These are phyloP conservation scores for Macaria notata DNA, from an alignment of 2,888 invertebrate genomes.

Conservation along the genomic window DNA sequence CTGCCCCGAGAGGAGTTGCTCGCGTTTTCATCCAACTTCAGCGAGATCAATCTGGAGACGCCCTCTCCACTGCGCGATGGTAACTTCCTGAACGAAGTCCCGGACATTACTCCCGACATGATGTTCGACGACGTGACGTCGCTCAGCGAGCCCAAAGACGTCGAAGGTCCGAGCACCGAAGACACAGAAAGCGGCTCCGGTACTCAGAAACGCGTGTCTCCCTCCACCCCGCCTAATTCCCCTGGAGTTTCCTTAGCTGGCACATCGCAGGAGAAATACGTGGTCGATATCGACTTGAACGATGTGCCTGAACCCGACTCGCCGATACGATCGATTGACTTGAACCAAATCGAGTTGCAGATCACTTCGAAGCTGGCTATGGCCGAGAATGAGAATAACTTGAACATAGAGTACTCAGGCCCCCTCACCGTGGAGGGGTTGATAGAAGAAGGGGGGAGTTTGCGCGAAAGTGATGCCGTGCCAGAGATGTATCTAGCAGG, in stretches of 20 bases:
- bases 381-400: conserved; percentile 78
- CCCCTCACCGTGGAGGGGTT: conserved; percentile 64
- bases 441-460: conserved; percentile 48
- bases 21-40: conserved; percentile 80
- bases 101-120: conserved; percentile 63
- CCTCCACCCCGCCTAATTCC: conserved; percentile 72
- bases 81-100: conserved; percentile 75
- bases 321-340: conserved; percentile 55
- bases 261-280: conserved; percentile 63
- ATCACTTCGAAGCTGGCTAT: conserved; percentile 75
- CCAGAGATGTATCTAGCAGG: conserved; percentile 68
- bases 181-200: conserved; percentile 54
- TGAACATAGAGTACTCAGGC: conserved; percentile 76
- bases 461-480: conserved; percentile 52
- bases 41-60: conserved; percentile 74
- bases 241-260: conserved; percentile 68
- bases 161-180: conserved; percentile 37
- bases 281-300: conserved; percentile 64
- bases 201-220: conserved; percentile 65
- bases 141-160: conserved; percentile 52
- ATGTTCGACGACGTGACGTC: conserved; percentile 60
- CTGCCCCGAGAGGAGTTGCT: conserved; percentile 73
- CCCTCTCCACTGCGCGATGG: conserved; percentile 72
- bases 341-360: conserved; percentile 72
- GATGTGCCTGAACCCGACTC: conserved; percentile 36